Base-by-base conservation (phyloP, 2,113 vertebrate species). In the Pseudorectes ferrugineus region DNA sequence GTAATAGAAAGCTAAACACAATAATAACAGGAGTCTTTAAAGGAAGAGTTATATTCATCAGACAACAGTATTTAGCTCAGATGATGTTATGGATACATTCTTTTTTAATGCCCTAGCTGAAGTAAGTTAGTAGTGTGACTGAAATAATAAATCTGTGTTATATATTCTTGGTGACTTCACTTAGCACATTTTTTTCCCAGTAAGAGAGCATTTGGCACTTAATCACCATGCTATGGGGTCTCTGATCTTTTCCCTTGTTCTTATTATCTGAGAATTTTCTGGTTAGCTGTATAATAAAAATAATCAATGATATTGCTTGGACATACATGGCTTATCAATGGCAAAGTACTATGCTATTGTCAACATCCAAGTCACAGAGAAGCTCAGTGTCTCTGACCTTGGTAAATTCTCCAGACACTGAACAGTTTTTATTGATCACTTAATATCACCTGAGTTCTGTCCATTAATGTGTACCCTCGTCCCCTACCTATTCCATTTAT, bases 361-460 rank as follows among this genome's bases (percentile, higher is more conserved):
- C 93, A 90, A 87, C 42, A 36, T 93, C 55, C 88, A 85, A 86
- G 68, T 88, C 93, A 92, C 88, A 80, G 77, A 96, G 83, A 93
- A 89, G 68, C 82, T 96, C 63, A 11, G 0, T 83, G 57, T 88
- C 88, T 94, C 96, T 98, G 97, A 98, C 98, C 98, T 98, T 98
- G 97, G 97, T 97, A 96, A 97, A 97, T 97, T 98, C 96, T 97
- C 94, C 92, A 92, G 96, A 84, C 65, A 67, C 75, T 83, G 95
- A 97, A 90, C 70, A 52, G 91, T 97, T 97, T 98, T 97, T 98
- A 98, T 98, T 96, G 98, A 98, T 97, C 96, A 96, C 88, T 96
- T 97, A 97, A 92, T 96, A 94, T 97, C 95, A 94, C 92, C 95
- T 74, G 95, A 95, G 94, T 89, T 96, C 94, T 95, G 81, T 88